These are phyloP conservation scores for Alces alces DNA, from an alignment of 2,113 vertebrate genomes.

Conservation along the genomic window DNA sequence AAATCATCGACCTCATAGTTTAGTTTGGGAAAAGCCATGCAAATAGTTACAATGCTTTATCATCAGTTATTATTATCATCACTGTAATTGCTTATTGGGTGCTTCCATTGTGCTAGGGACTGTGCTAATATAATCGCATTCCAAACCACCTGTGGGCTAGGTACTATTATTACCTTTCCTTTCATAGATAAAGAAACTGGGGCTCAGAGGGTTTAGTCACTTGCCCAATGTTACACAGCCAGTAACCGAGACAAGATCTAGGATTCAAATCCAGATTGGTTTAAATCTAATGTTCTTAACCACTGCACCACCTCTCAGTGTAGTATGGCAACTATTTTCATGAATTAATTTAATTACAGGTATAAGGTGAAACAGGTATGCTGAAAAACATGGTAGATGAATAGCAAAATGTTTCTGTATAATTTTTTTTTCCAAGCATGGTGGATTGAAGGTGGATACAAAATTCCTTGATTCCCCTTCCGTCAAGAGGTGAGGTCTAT, in stretches of 20 bases:
- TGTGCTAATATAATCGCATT: conserved; percentile 9
- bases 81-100: neutral
- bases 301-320: neutral
- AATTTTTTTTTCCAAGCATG: neutral
- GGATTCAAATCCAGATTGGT: neutral
- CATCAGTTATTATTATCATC: conserved; percentile 14
- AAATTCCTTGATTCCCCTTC: neutral
- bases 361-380: neutral
- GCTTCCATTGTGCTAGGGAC: neutral
- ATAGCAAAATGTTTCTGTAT: neutral
- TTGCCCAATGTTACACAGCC: conserved; percentile 12
- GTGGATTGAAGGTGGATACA: neutral
- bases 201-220: neutral
- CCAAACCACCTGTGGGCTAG: neutral
- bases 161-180: neutral
- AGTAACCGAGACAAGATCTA: neutral
- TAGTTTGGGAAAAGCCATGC: neutral
- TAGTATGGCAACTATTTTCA: conserved; percentile 19
- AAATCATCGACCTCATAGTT: neutral
- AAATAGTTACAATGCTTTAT: neutral
- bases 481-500: neutral
- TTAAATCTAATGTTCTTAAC: conserved; percentile 12
- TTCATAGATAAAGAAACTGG: neutral
- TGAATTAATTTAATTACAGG: neutral
- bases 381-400: neutral